Conservation (phyloP, 2,888 invertebrate species). For the Ennomos fuscantarius region DNA sequence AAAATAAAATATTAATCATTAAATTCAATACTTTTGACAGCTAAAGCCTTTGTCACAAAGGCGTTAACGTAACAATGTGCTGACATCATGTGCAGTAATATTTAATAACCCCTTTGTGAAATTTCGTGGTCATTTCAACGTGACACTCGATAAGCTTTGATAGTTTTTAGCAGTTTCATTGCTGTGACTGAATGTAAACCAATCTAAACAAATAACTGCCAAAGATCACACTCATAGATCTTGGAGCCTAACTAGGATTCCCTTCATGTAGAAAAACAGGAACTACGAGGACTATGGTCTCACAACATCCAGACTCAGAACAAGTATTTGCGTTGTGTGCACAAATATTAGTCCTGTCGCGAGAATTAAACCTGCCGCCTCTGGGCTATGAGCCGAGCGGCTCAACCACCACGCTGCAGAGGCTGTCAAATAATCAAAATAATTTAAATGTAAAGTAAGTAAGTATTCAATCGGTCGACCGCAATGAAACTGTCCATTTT, state of each 20-base stretch:
- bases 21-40: background rate
- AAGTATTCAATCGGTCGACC: constrained; percentile 43
- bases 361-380: too few species aligned
- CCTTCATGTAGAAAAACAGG: too few species aligned
- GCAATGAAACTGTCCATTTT: constrained; percentile 30
- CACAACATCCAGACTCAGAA: too few species aligned
- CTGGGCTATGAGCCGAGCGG: too few species aligned
- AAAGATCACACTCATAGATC: too few species aligned
- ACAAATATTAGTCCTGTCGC: too few species aligned
- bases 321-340: too few species aligned
- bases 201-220: too few species aligned
- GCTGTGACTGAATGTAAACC: constrained; percentile 27
- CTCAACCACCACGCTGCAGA: too few species aligned
- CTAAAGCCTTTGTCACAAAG: constrained; percentile 31
- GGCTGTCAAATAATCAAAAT: too few species aligned
- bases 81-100: constrained; percentile 42
- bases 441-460: background rate
- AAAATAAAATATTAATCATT: background rate
- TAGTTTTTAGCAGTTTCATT: constrained; percentile 45
- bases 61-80: constrained; percentile 4
- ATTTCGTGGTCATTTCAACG: constrained; percentile 52
- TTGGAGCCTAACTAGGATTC: too few species aligned
- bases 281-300: too few species aligned
- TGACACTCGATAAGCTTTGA: constrained; percentile 68
- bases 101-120: constrained; percentile 60